phyloP scores from a whole-genome alignment of 2,113 vertebrate species.

The cattle (Bos taurus) region DNA sequence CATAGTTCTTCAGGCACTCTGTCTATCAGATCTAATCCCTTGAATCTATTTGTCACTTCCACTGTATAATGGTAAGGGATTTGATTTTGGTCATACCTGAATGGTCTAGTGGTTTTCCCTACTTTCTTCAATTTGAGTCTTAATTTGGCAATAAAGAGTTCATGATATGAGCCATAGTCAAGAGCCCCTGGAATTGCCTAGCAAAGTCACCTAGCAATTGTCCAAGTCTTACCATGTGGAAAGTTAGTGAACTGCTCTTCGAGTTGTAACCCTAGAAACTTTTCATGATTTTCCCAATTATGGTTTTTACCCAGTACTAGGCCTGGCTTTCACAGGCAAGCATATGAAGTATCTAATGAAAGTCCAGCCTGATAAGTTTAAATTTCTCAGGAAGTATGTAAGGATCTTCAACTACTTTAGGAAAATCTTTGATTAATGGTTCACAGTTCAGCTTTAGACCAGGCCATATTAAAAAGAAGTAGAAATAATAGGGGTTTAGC shows the following conservation, averaged over 20 bases:
- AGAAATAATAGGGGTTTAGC: neutral
- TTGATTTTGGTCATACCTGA: neutral
- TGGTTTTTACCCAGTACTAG: neutral
- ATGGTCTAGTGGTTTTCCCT: neutral
- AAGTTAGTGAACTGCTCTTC: neutral
- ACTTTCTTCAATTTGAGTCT: neutral
- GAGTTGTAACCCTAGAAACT: neutral
- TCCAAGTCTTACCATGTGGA: neutral
- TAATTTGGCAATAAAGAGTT: neutral
- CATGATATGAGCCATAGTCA: neutral
- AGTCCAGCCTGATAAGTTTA: neutral
- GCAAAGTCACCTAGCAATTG: neutral
- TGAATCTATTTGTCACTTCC: neutral
- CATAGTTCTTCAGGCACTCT: neutral
- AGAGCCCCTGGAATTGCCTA: neutral
- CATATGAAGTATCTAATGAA: neutral
- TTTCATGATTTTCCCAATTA: neutral
- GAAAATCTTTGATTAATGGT: neutral
- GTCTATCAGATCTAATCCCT: neutral
- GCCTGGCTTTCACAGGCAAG: neutral
- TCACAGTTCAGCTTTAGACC: neutral
- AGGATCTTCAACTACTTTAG: neutral
- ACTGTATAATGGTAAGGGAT: neutral
- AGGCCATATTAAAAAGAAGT: neutral
- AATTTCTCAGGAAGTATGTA: neutral